Evolutionary conservation across 2,797 vertebrate genomes (phyloP).

Genomic region (Pseudochirops cupreus): DNA sequence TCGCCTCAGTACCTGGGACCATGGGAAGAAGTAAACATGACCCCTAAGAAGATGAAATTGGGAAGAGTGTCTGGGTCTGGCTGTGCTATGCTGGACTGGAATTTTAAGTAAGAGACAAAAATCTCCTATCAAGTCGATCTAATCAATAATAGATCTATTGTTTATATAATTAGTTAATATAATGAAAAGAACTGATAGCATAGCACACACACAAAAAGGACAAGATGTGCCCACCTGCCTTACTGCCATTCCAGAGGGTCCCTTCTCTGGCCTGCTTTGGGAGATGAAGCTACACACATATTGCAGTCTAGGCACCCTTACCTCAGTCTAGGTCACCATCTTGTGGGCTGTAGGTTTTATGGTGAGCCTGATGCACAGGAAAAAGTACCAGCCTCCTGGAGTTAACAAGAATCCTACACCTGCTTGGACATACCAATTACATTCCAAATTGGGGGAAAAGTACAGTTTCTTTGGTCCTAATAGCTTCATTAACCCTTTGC

Average conservation of each 20-base stretch:
- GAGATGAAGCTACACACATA: neutral
- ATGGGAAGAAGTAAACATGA: neutral
- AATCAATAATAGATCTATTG: neutral
- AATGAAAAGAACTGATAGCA: neutral
- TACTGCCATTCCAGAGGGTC: neutral
- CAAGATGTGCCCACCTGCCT: neutral
- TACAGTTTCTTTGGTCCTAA: neutral
- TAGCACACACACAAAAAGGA: neutral
- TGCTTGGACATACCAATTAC: neutral
- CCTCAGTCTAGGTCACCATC: neutral
- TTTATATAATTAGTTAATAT: neutral
- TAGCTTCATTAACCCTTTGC: neutral
- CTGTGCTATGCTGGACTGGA: neutral
- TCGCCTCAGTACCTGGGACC: neutral
- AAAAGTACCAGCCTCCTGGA: neutral
- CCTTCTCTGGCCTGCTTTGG: neutral
- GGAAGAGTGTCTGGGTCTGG: neutral
- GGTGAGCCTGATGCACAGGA: neutral
- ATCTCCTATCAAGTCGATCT: neutral
- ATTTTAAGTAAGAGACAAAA: neutral
- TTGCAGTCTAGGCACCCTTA: neutral
- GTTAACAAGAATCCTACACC: neutral
- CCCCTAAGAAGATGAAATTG: neutral
- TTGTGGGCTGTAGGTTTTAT: neutral
- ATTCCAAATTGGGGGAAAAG: neutral